Conservation (phyloP, 1,140 invertebrate genomes). For the Tribolium castaneum region DNA sequence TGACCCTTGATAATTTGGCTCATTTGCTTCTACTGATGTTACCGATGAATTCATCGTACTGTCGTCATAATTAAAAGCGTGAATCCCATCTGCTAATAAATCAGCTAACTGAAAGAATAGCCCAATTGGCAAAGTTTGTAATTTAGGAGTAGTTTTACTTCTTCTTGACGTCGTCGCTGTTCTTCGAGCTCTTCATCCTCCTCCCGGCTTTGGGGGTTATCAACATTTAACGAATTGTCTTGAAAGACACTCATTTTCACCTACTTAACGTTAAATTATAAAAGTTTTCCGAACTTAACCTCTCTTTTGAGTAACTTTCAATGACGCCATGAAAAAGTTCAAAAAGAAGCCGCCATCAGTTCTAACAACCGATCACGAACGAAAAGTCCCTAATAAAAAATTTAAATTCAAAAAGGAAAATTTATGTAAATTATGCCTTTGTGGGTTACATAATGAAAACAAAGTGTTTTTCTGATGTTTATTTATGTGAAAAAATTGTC, state of each 20-base stretch:
- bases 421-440: no score
- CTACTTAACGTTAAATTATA: no score
- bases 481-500: no score
- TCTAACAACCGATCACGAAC: no score
- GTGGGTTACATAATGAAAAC: no score
- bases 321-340: background rate
- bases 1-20: background rate
- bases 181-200: slow-evolving; percentile 62
- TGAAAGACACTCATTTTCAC: slow-evolving; percentile 8
- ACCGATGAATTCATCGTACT: slow-evolving; percentile 61
- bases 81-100: slow-evolving; percentile 56
- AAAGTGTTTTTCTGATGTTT: no score
- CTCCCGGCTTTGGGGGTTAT: slow-evolving; percentile 58
- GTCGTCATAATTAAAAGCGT: slow-evolving; percentile 61
- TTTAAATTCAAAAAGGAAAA: no score
- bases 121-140: slow-evolving; percentile 12
- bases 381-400: no score
- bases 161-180: slow-evolving; percentile 57
- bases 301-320: background rate
- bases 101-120: slow-evolving; percentile 57
- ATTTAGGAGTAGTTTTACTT: slow-evolving; percentile 48
- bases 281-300: background rate
- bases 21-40: slow-evolving; percentile 43
- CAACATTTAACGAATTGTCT: slow-evolving; percentile 47
- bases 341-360: background rate